Base-by-base conservation (phyloP, 2,888 invertebrate genomes). In the Mythimna loreyi region DNA sequence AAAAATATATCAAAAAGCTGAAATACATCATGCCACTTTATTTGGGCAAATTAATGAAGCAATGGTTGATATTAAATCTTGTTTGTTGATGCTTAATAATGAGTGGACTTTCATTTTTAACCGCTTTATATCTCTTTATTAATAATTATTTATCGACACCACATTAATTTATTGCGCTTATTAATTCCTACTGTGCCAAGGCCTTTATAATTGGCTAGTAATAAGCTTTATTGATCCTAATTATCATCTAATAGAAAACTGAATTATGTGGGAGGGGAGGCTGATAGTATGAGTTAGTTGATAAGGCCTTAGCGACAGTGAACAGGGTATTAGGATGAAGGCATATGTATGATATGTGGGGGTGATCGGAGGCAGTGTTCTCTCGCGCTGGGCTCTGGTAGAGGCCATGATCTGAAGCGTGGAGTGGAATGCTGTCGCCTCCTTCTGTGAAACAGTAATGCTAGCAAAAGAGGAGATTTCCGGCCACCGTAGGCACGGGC, bases 41-140 rank as follows among this genome's bases (percentile, higher is more conserved):
- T 49, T 23, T 8, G 9, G 30, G n/a, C 5, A 53, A 40, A 40
- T 40, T 40, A 13, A 11, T 11, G 19, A 4, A 5, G 11, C 4
- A 11, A 11, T 8, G 9, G n/a, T 53, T 53, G n/a, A 53, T 53
- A 53, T 30, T 30, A 9, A 1, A 53, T 30, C 30, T n/a, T 30
- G n/a, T 30, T 53, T 6, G 13, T 53, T 53, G 53, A 53, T n/a
- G 33, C 13, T 55, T 21, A 55, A 55, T 55, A 33, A 33, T 13
- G 11, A 21, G 7, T 2, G 21, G 21, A 6, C 21, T 55, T 30
- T 53, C 3, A 55, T 7, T 55, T 33, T 33, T 21, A 21, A n/a
- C 6, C n/a, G 1, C n/a, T 52, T 28, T 52, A 52, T 16, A 50
- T 6, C 16, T n/a, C 5, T n/a, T 52, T 28, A 19, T 11, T n/a